Conservation (phyloP, 1,140 invertebrate species). For the Zaprionus taronus region DNA sequence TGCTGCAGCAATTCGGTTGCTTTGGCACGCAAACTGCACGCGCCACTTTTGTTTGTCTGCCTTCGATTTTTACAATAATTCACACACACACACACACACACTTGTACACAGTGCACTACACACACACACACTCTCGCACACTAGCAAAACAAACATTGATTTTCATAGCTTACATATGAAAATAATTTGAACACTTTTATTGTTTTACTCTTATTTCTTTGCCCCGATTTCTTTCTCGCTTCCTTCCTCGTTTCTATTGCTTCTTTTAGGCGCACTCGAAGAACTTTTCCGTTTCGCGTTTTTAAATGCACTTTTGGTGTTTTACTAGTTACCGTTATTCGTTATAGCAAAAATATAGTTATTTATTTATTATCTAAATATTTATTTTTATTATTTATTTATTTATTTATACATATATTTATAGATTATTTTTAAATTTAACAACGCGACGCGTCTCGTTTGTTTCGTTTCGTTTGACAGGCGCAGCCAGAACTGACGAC, state of each 20-base stretch:
- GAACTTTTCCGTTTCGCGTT: conserved; percentile 13
- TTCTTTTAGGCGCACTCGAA: conserved; percentile 40
- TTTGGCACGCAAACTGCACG: conserved; percentile 57
- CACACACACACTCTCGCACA: conserved; percentile 32
- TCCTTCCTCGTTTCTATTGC: conserved; percentile 45
- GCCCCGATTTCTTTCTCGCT: conserved; percentile 10
- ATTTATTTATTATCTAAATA: conserved; percentile 36
- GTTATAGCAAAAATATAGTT: conserved; percentile 68
- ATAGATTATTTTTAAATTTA: conserved; percentile 31
- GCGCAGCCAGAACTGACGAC: conserved; percentile 16
- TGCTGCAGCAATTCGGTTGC: conserved; percentile 46
- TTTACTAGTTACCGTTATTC: conserved; percentile 38
- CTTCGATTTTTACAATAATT: conserved; percentile 73
- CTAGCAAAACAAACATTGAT: conserved; percentile 59
- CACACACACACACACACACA: conserved; percentile 22
- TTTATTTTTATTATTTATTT: conserved; percentile 37
- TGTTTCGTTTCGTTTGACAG: conserved; percentile 67
- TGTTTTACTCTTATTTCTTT: conserved; percentile 11
- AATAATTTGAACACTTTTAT: conserved; percentile 53
- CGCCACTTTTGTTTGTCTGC: conserved; percentile 70
- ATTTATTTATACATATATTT: conserved; percentile 17
- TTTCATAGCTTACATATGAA: conserved; percentile 66
- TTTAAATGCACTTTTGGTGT: conserved; percentile 79
- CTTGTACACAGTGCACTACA: conserved; percentile 17
- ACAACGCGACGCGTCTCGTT: conserved; percentile 55